phyloP scores from a whole-genome alignment of 2,888 invertebrate species.

The Tortrix viridana region DNA sequence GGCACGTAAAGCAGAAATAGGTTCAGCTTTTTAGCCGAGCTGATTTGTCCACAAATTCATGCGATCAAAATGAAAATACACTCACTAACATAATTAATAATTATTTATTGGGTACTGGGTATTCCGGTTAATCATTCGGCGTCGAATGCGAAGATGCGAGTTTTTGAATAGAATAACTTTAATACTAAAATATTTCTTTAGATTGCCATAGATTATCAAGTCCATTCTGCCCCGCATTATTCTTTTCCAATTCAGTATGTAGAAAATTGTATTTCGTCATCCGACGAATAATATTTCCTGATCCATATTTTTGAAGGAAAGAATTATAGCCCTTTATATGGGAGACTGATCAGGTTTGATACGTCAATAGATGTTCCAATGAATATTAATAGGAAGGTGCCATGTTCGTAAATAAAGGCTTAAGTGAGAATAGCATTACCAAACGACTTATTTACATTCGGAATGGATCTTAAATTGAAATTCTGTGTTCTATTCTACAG shows the following conservation, averaged over 20 bases:
- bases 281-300: constrained; percentile 48
- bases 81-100: too few species aligned
- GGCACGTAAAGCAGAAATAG: too few species aligned
- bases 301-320: constrained; percentile 42
- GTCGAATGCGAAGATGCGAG: too few species aligned
- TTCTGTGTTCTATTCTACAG: not conserved
- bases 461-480: not conserved
- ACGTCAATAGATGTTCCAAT: constrained; percentile 37
- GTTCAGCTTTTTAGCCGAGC: too few species aligned
- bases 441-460: not conserved
- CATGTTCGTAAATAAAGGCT: constrained; percentile 1
- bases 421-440: not conserved
- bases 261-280: constrained; percentile 73
- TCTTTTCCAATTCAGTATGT: constrained; percentile 50
- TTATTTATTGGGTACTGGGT: too few species aligned
- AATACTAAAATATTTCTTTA: too few species aligned
- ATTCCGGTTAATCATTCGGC: too few species aligned
- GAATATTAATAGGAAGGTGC: constrained; percentile 31
- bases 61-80: too few species aligned
- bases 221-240: constrained; percentile 2
- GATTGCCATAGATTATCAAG: not conserved
- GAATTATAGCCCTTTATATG: constrained; percentile 39
- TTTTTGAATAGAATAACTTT: too few species aligned
- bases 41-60: too few species aligned
- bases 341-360: constrained; percentile 38